Percentiles rank a stretch among this genome's conserved stretches.
phyloP scores from a whole-genome alignment of 2,888 invertebrate species.

The Spodoptera exigua region DNA sequence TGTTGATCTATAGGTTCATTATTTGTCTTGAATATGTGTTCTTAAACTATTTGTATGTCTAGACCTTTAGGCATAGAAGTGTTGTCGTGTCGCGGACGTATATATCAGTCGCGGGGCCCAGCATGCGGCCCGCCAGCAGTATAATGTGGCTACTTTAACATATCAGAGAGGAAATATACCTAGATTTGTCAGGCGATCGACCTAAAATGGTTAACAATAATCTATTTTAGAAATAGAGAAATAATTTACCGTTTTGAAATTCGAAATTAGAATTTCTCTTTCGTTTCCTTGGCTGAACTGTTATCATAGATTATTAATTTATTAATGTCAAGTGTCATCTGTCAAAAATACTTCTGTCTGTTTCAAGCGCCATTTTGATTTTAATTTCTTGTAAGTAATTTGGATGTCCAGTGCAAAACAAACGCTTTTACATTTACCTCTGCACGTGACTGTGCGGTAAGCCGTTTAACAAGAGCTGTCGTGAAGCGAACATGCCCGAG shows the following conservation, averaged over 20 bases:
- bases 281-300: too few relatives aligned
- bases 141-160: constrained; percentile 58
- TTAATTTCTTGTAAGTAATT: constrained; percentile 33
- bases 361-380: too few relatives aligned
- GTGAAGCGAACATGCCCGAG: constrained; percentile 30
- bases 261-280: too few relatives aligned
- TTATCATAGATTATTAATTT: too few relatives aligned
- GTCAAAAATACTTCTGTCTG: too few relatives aligned
- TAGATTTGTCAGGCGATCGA: constrained; percentile 62
- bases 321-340: too few relatives aligned
- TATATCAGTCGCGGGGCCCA: constrained; percentile 55
- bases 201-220: constrained; percentile 38
- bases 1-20: background rate
- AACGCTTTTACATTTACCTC: constrained; percentile 26
- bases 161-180: constrained; percentile 58
- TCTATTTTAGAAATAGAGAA: constrained; percentile 15
- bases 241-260: too few relatives aligned
- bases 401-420: constrained; percentile 29
- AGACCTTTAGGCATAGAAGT: constrained; percentile 43
- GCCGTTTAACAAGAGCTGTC: constrained; percentile 51
- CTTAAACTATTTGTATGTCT: constrained; percentile 16
- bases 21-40: background rate
- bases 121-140: constrained; percentile 44
- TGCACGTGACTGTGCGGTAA: constrained; percentile 31
- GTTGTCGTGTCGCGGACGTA: constrained; percentile 56